Base-by-base conservation (phyloP, 1,140 invertebrate genomes). In the Drosophila miranda region DNA sequence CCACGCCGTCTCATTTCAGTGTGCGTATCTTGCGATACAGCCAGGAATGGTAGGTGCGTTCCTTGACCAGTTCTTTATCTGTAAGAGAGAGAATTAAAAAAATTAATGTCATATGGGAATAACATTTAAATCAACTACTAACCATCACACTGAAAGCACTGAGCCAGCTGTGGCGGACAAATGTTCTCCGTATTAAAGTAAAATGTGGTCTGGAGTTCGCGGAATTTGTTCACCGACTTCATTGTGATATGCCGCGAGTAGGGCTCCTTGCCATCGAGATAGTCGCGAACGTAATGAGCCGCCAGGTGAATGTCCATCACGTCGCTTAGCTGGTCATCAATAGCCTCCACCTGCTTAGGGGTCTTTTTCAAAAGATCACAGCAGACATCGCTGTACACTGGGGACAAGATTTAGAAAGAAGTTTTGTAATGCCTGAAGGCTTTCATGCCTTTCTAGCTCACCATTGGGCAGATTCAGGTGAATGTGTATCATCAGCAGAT, bases 381-480 rank as follows among this genome's bases (percentile, higher is more conserved):
- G 16, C 80, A 91, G n/a, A 90, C 71, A 56, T 90, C 83, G 48
- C 59, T 61, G 21, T 78, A 83, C 9, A 90, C 89, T 88, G n/a
- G n/a, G 64, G 50, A 26, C 7, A 28, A 23, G 1, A 30, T 30
- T 21, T 0, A 23, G 1, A 30, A 0, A 42, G 55, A 42, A 2
- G 6, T 11, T 5, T 6, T 9, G 13, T 28, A 7, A 16, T 11
- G 23, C 23, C 11, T 16, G 34, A 41, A 13, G 11, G 2, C 8
- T 26, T 26, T 28, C 0, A 19, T 19, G 19, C 2, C 19, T 19
- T 19, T 0, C 19, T 19, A 1, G 14, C 60, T 69, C 38, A 91
- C 90, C 79, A 50, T 82, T 90, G 8, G 73, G 73, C 42, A 91
- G 50, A 78, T 91, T 91, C n/a, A 91, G 53, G 59, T 90, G 75